phyloP scores from a whole-genome alignment of 2,888 invertebrate genomes.

The Tanypteryx hageni region DNA sequence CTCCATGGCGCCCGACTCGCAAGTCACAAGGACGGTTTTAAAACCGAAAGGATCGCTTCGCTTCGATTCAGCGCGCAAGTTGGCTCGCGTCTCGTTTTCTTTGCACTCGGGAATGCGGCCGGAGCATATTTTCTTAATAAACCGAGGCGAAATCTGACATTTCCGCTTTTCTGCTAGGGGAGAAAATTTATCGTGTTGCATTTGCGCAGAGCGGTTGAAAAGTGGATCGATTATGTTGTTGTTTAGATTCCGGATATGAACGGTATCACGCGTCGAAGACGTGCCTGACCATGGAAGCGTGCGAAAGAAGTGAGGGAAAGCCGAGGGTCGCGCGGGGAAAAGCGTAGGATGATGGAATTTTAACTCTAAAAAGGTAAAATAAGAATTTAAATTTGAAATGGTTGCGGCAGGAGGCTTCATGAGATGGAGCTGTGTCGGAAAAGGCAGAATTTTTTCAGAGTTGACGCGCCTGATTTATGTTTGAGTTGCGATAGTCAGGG shows the following conservation, averaged over 20 bases:
- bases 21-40: background rate
- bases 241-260: constrained; percentile 21
- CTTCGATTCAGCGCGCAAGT: constrained; percentile 7
- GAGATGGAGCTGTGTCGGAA: no score
- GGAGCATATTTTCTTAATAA: constrained; percentile 28
- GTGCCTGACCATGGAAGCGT: background rate
- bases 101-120: background rate
- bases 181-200: constrained; percentile 25
- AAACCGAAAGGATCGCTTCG: background rate
- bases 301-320: background rate
- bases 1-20: background rate
- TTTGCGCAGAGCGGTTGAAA: background rate
- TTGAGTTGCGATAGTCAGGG: no score
- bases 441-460: no score
- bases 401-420: no score
- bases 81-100: background rate
- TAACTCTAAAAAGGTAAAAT: background rate
- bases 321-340: background rate
- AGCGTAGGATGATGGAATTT: background rate
- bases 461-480: no score
- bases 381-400: background rate
- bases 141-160: constrained; percentile 29
- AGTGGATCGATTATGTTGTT: constrained; percentile 6
- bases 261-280: constrained; percentile 11
- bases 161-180: background rate